Evolutionary conservation across 2,888 invertebrate genomes (phyloP).

Genomic region (Drosophila longiperda): DNA sequence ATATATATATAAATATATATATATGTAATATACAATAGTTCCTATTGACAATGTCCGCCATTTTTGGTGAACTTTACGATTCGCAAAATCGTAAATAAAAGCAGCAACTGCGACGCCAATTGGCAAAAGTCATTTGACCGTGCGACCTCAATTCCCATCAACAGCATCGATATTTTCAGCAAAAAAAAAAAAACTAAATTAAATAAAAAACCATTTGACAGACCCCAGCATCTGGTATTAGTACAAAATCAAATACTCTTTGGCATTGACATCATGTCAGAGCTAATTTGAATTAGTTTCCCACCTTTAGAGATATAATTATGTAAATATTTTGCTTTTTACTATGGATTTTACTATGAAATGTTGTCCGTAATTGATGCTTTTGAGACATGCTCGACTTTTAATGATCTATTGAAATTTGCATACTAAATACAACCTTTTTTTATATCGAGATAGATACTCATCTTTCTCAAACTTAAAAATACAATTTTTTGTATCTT

Average conservation of each 20-base stretch:
- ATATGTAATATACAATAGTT: conserved; percentile 20
- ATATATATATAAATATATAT: background rate
- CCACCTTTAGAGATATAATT: background rate
- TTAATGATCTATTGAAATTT: background rate
- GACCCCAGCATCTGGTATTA: background rate
- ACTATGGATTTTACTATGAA: background rate
- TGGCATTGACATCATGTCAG: background rate
- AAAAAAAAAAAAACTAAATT: background rate
- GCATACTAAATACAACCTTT: background rate
- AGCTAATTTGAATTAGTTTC: background rate
- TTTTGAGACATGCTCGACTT: background rate
- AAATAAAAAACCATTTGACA: background rate
- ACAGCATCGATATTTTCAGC: conserved; percentile 5
- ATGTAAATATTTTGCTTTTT: background rate
- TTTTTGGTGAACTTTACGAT: conserved; percentile 48
- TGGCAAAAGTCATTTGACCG: conserved; percentile 27
- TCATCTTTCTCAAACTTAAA: too few species aligned
- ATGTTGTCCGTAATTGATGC: background rate
- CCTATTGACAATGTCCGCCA: conserved; percentile 21
- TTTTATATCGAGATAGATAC: too few species aligned
- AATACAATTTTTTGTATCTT: background rate
- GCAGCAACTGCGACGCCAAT: conserved; percentile 25
- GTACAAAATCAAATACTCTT: background rate
- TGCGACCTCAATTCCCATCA: conserved; percentile 35
- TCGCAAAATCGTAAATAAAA: conserved; percentile 37